These are phyloP conservation scores for Gymnoscopelus braueri DNA, from an alignment of 2,797 vertebrate genomes.

Conservation along the genomic window DNA sequence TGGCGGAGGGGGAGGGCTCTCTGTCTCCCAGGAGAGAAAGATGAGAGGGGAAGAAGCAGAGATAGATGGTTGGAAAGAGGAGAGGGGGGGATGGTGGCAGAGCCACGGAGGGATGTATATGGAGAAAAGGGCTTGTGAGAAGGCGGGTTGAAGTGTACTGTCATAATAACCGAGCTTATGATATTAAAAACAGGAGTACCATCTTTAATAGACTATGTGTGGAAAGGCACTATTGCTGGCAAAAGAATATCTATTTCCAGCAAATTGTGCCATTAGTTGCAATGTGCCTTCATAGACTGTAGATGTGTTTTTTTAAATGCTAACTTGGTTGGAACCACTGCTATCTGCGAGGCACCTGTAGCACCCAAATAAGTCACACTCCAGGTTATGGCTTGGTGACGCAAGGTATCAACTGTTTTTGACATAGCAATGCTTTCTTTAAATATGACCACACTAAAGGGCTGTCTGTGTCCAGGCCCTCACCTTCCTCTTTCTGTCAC, in stretches of 20 bases:
- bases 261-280: not conserved
- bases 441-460: not conserved
- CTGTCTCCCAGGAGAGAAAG: constrained; percentile 53
- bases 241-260: not conserved
- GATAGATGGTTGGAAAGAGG: constrained; percentile 36
- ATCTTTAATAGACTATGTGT: constrained; percentile 4
- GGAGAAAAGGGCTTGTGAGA: not conserved
- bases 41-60: constrained; percentile 34
- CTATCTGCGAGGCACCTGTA: not conserved
- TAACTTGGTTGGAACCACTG: not conserved
- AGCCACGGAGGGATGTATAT: constrained; percentile 5
- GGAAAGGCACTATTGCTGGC: not conserved
- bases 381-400: not conserved
- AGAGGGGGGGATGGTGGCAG: constrained; percentile 42
- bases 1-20: constrained; percentile 41
- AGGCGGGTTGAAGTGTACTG: not conserved
- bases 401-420: not conserved
- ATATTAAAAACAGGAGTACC: not conserved
- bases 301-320: not conserved
- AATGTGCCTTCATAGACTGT: not conserved
- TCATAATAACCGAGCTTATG: constrained; percentile 7
- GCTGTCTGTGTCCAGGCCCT: not conserved
- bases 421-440: not conserved
- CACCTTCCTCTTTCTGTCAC: not conserved
- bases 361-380: not conserved